These are phyloP conservation scores for Scartelaos histophorus DNA, from an alignment of 2,113 vertebrate genomes.

Conservation along the genomic window DNA sequence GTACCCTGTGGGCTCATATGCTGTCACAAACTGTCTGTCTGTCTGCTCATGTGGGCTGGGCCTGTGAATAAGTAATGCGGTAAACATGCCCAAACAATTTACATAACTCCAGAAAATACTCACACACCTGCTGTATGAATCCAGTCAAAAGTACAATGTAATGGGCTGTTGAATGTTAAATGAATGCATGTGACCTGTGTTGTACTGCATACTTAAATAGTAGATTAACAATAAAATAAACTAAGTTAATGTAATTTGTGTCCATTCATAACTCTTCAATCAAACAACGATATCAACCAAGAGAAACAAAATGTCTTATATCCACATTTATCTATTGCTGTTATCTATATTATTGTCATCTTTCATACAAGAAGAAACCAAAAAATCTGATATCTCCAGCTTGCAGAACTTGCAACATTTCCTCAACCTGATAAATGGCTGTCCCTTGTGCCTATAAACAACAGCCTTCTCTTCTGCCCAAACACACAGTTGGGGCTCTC, in stretches of 20 bases:
- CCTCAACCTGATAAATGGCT: conserved; percentile 61
- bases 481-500: conserved; percentile 33
- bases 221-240: not conserved
- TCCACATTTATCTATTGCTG: too few species aligned
- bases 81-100: conserved; percentile 36
- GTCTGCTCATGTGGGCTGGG: conserved; percentile 32
- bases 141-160: not conserved
- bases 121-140: conserved; percentile 15
- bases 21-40: conserved; percentile 13
- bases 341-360: not conserved
- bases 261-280: not conserved
- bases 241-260: not conserved
- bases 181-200: not conserved
- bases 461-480: conserved; percentile 37
- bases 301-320: too few species aligned
- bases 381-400: conserved; percentile 12
- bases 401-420: conserved; percentile 32
- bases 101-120: conserved; percentile 45
- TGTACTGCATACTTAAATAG: not conserved
- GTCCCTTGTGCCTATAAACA: conserved; percentile 65
- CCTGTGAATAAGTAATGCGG: conserved; percentile 31
- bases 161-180: not conserved
- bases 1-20: conserved; percentile 49
- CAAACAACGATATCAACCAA: not conserved
- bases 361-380: not conserved